Conservation (phyloP, 1,140 invertebrate genomes). For the Trypoxylus dichotomus region DNA sequence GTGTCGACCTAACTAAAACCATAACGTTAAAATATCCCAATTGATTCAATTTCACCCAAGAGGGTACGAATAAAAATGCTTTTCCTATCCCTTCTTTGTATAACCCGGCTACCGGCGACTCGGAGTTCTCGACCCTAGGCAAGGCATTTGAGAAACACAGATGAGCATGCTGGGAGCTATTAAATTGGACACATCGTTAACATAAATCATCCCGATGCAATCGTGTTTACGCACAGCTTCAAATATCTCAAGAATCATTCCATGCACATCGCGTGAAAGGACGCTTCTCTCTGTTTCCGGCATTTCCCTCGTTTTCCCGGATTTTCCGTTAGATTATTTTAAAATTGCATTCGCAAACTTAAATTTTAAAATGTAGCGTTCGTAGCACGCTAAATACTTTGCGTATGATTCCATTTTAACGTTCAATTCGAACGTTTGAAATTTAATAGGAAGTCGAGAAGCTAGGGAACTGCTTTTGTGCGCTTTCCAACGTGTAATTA, state of each 20-base stretch:
- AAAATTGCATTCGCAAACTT: not conserved
- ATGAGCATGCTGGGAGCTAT: constrained; percentile 48
- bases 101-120: constrained; percentile 20
- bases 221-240: constrained; percentile 31
- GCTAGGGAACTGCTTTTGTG: not conserved
- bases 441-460: too few relatives aligned
- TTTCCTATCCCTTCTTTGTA: constrained; percentile 31
- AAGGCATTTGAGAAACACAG: constrained; percentile 43
- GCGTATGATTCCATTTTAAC: too few relatives aligned
- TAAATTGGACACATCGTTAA: constrained; percentile 47
- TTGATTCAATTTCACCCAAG: constrained; percentile 46
- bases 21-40: constrained; percentile 44
- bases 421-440: too few relatives aligned
- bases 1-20: constrained; percentile 40
- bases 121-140: constrained; percentile 35
- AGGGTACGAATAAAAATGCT: constrained; percentile 44
- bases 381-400: not conserved
- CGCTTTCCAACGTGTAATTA: not conserved
- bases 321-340: not conserved
- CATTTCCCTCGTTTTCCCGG: not conserved
- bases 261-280: not conserved
- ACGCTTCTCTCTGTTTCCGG: not conserved
- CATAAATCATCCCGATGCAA: constrained; percentile 47
- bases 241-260: constrained; percentile 19
- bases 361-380: not conserved